These are phyloP conservation scores for Ornithoptera alexandrae DNA, from an alignment of 2,888 invertebrate genomes.

Conservation along the genomic window DNA sequence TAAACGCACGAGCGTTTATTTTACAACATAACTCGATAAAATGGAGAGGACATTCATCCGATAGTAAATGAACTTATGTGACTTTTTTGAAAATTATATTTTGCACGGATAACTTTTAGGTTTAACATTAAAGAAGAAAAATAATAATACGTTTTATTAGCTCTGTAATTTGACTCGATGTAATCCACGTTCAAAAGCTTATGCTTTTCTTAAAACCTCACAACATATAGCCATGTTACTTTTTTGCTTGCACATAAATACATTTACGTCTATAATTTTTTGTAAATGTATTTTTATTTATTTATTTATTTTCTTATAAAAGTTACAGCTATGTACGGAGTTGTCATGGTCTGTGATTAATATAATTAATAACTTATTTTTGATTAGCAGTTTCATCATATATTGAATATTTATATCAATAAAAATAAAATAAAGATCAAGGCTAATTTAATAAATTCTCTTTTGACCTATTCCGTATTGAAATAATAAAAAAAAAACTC, in stretches of 20 bases:
- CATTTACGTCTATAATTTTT: neutral
- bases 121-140: too few species aligned
- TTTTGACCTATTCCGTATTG: neutral
- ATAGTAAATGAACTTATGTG: too few species aligned
- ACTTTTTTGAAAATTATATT: too few species aligned
- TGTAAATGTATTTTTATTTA: neutral
- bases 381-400: neutral
- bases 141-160: too few species aligned
- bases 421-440: neutral
- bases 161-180: too few species aligned
- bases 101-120: too few species aligned
- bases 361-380: neutral
- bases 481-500: neutral
- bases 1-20: neutral
- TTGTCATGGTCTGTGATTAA: too few species aligned
- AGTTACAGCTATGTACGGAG: neutral
- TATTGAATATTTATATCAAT: neutral
- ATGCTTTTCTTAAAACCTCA: too few species aligned
- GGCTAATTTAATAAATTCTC: neutral
- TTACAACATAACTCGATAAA: neutral
- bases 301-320: too few species aligned
- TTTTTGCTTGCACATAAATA: neutral
- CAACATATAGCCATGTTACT: neutral
- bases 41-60: neutral
- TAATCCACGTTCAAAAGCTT: too few species aligned